Base-by-base conservation (phyloP, 1,140 invertebrate species). In the Ptiloglossa arizonensis region DNA sequence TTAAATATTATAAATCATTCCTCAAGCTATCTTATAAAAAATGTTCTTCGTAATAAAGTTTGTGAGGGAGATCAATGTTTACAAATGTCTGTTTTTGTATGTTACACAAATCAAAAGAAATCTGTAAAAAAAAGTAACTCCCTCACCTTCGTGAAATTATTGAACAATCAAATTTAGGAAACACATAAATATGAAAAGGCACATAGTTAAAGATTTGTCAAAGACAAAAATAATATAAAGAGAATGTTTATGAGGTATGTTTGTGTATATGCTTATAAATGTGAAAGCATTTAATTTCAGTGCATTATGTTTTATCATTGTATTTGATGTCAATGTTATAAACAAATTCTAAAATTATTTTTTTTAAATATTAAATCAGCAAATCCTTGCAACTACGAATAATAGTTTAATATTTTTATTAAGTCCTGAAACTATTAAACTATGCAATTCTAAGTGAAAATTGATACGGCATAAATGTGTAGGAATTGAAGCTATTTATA, bases 391-490 rank as follows among this genome's bases (percentile, higher is more conserved):
- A 22, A 56, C 27, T 56, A 56, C 52, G 15, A 66, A 38, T 41
- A 13, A 27, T 44, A 66, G 24, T 24, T 62, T 9, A 5, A 5
- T n/a, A 29, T 46, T 32, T 38, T 71, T 71, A 44, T 41, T 71
- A 60, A 22, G 32, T 48, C 13, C 22, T 35, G 0, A 60, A 46
- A 62, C 19, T 60, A 38, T 62, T 22, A 2, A 59, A 52, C 52
- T 63, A 60, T 32, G 11, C 22, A n/a, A 59, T 19, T 56, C 13
- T 60, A 35, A 62, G 15, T 32, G 41, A 67, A 67, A 66, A 54
- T 56, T 24, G 15, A 48, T 63, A 66, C 27, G 56, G 50, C 60
- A 48, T 48, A 54, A 38, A 60, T 48, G 29, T 24, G 19, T 15
- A 44, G 29, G 8, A 19, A 6, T 38, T 60, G 17, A 50, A 52